Percentiles rank a stretch among this genome's conserved stretches.
Conservation (phyloP, 2,888 invertebrate species). For the Pheosia gnoma region DNA sequence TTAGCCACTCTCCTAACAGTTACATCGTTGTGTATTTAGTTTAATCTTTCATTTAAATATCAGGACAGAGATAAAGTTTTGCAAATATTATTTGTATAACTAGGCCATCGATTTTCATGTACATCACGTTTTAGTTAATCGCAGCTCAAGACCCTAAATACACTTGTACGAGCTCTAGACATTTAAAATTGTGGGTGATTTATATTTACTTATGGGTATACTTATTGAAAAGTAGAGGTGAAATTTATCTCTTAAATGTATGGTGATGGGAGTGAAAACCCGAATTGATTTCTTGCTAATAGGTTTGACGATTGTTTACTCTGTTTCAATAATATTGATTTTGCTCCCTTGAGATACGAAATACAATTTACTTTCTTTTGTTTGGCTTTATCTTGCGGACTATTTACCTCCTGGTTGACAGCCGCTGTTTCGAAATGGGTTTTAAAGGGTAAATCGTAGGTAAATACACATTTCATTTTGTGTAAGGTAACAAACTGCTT, state of each 20-base stretch:
- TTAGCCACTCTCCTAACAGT: no score
- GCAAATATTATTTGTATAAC: background rate
- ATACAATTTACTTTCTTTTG: slow-evolving; percentile 36
- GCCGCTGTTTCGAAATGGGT: slow-evolving; percentile 14
- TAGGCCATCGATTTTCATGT: background rate
- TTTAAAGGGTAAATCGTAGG: background rate
- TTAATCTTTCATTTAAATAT: background rate
- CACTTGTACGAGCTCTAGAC: no score
- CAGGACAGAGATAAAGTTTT: background rate
- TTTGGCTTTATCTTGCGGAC: slow-evolving; percentile 19
- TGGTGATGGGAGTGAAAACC: background rate
- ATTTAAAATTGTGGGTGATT: no score
- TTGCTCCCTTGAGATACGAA: slow-evolving; percentile 24
- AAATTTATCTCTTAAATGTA: no score
- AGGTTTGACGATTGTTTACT: slow-evolving; percentile 15
- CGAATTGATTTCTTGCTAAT: background rate
- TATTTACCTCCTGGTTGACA: slow-evolving; percentile 8
- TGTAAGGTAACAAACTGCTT: no score
- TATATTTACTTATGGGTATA: no score
- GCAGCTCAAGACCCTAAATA: background rate
- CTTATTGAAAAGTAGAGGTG: no score
- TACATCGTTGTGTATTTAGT: background rate
- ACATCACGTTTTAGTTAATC: background rate
- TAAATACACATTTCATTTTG: background rate
- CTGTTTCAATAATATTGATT: slow-evolving; percentile 36